Evolutionary conservation across 1,140 invertebrate genomes (phyloP), one percentile per base, ranked within the genome.

Genomic region (Polypedilum vanderplanki): DNA sequence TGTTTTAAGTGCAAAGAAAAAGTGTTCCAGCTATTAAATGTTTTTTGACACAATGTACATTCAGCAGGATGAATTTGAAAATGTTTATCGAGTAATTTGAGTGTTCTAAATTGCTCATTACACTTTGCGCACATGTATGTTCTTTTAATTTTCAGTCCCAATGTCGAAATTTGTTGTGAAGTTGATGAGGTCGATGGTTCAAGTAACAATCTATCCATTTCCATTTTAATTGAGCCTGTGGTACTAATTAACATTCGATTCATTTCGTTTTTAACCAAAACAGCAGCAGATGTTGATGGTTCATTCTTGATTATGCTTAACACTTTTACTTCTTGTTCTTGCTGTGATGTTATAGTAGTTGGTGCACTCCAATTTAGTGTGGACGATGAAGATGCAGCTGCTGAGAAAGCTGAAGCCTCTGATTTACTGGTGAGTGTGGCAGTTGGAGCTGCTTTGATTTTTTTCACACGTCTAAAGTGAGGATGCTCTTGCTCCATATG

Each of bases 1-100:
- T 90, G 88, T 79, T 91, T 92, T 78, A 91, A 85, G 79, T 94
- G 92, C 9, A 92, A 79, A 7, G 89, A 88, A 57, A 92, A 87
- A 81, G 91, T 91, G 33, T 88, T 88, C 77, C 88, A 85, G 10
- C 89, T 84, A 79, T 87, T 89, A 82, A 93, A 93, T 77, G 88
- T 90, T 80, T 93, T 93, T 7, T 91, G 90, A 79, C 92, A 93
- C 40, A 90, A 88, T 22, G 88, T 85, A 78, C 92, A 93, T 79
- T 93, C 90, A 20, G 93, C 85, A 0, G 92, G 92, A 81, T 93
- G 92, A 57, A 90, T 87, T 77, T 90, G 90, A 5, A 93, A 82
- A 80, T 93, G 92, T 0, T 85, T 85, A 76, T 90, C 87, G 78
- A 88, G 92, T 1, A 86, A 82, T 75, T 82, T 82, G 0, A 83